Conservation (phyloP, 2,113 vertebrate genomes). For the Lampris incognitus region DNA sequence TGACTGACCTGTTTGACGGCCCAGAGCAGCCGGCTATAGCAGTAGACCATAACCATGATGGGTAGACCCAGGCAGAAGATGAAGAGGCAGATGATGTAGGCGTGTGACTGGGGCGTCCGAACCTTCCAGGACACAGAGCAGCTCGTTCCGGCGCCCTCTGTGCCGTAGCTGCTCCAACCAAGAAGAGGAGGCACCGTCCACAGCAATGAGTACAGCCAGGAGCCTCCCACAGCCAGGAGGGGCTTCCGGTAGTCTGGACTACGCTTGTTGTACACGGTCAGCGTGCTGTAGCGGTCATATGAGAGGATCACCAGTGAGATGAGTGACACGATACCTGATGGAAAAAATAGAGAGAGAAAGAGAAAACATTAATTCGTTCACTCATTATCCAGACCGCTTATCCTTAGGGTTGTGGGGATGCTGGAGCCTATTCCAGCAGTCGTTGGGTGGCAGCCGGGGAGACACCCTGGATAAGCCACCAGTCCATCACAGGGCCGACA, state of each 20-base stretch:
- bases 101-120: conserved; percentile 76
- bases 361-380: no score
- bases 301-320: conserved; percentile 89
- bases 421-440: no score
- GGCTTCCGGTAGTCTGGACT: conserved; percentile 82
- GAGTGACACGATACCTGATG: conserved; percentile 89
- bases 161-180: conserved; percentile 89
- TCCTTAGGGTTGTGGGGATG: no score
- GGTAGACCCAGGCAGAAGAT: conserved; percentile 89
- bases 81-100: conserved; percentile 91
- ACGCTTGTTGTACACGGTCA: conserved; percentile 86
- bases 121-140: conserved; percentile 89
- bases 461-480: no score
- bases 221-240: conserved; percentile 83
- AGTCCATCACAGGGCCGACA: no score
- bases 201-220: conserved; percentile 89
- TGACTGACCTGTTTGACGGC: conserved; percentile 87
- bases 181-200: conserved; percentile 90
- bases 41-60: conserved; percentile 87
- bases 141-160: conserved; percentile 88
- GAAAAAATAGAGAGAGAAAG: conserved; percentile 27
- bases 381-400: no score
- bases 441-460: no score
- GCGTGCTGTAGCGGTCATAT: conserved; percentile 89
- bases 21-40: conserved; percentile 86